Evolutionary conservation across 2,888 invertebrate genomes (phyloP).

Genomic region (Archaeoteleia sp.): DNA sequence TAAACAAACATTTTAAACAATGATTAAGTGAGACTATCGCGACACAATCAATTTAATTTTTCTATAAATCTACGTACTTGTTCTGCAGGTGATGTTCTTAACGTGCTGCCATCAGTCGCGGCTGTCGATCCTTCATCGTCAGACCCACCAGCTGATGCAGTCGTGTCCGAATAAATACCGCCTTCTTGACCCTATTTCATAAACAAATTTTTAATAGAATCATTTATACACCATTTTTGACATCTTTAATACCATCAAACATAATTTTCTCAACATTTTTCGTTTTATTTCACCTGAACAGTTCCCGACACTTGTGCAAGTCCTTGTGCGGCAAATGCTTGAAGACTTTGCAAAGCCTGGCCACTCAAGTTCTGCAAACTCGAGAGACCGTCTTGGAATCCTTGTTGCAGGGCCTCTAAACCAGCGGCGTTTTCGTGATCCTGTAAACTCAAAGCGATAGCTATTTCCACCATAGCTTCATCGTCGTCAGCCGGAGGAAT

Average conservation of each 20-base stretch:
- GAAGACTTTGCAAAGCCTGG: conserved; percentile 76
- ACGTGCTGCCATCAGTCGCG: conserved; percentile 94
- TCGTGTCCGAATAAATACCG: conserved; percentile 86
- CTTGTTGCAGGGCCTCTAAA: conserved; percentile 77
- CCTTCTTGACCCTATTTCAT: conserved; percentile 73
- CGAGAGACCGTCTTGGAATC: conserved; percentile 69
- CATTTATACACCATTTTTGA: not conserved
- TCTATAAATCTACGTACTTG: conserved; percentile 75
- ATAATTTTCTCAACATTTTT: conserved; percentile 3
- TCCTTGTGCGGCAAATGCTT: conserved; percentile 72
- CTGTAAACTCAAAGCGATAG: conserved; percentile 95
- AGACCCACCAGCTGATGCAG: conserved; percentile 91
- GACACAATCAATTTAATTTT: conserved; percentile 5
- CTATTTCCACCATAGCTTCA: conserved; percentile 97
- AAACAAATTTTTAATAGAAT: conserved; percentile 4
- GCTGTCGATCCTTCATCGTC: conserved; percentile 97
- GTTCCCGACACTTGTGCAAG: conserved; percentile 64
- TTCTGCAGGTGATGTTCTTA: conserved; percentile 89
- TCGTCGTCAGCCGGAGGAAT: conserved; percentile 97
- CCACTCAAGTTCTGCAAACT: conserved; percentile 72
- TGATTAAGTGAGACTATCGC: too few species aligned
- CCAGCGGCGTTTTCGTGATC: conserved; percentile 81
- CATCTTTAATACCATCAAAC: too few species aligned
- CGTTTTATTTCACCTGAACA: too few species aligned
- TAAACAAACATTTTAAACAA: too few species aligned